phyloP scores from a whole-genome alignment of 2,888 invertebrate genomes.

The Ametastegia equiseti region DNA sequence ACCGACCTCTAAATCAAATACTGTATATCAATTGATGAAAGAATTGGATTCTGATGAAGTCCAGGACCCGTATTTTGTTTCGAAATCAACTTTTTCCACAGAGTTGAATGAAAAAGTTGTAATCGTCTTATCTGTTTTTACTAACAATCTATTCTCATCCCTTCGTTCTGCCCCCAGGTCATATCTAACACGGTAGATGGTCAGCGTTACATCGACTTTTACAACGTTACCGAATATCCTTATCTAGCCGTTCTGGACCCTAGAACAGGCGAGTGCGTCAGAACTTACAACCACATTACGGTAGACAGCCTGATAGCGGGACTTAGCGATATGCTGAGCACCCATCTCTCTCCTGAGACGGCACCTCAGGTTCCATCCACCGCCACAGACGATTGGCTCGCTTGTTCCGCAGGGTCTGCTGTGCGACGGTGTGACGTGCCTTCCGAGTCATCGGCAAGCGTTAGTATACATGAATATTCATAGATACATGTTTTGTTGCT shows the following conservation, averaged over 20 bases:
- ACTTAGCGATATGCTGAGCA: constrained; percentile 72
- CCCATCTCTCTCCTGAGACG: constrained; percentile 72
- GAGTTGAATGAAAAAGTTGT: too few relatives aligned
- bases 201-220: constrained; percentile 81
- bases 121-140: neutral
- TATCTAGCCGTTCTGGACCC: constrained; percentile 84
- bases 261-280: constrained; percentile 80
- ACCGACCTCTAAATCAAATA: neutral
- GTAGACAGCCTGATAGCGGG: constrained; percentile 71
- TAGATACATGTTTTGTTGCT: neutral
- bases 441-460: constrained; percentile 54
- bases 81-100: too few relatives aligned
- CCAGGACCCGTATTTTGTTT: too few relatives aligned
- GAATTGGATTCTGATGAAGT: neutral
- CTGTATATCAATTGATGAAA: neutral
- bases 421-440: constrained; percentile 45
- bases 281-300: constrained; percentile 69
- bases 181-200: constrained; percentile 79
- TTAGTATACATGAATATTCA: constrained; percentile 49
- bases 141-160: neutral
- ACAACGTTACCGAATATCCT: constrained; percentile 80
- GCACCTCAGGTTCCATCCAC: constrained; percentile 61
- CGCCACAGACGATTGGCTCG: constrained; percentile 57
- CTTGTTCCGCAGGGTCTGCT: constrained; percentile 52
- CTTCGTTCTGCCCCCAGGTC: constrained; percentile 62